Base-by-base conservation (phyloP, 2,888 invertebrate species). In the Sepioteuthis lessoniana region DNA sequence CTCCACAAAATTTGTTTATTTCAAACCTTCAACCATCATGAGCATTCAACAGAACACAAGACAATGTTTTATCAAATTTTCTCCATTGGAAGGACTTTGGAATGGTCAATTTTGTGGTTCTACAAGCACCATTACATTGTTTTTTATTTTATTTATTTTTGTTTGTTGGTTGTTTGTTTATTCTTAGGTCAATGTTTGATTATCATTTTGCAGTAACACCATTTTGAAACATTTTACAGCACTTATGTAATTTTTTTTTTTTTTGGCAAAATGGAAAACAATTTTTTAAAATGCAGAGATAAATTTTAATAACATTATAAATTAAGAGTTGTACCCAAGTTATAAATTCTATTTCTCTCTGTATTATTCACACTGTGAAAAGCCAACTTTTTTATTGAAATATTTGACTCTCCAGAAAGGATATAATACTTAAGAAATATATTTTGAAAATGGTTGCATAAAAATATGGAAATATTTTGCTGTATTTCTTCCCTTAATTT, bases 1-100 rank as follows among this genome's bases (percentile, higher is more conserved):
- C n/a, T n/a, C 76, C 76, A 76, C 76, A 76, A 76, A 76, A 76
- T 76, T 76, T 76, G 76, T 76, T 76, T 76, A 76, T 76, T 76
- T 76, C 76, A 76, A 76, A 76, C 35, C 76, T 76, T 76, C 76
- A 76, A 16, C 76, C n/a, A n/a, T 76, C n/a, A 76, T n/a, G 8
- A 35, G 19, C 76, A 76, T 35, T n/a, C 76, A 76, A n/a, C 13
- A n/a, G 76, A 76, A 76, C n/a, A 76, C 16, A 76, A n/a, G 76
- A 76, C 16, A n/a, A 76, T 76, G n/a, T 76, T 76, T 10, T n/a
- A 76, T 10, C 16, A n/a, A n/a, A 10, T n/a, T 76, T 76, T 76
- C n/a, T n/a, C 13, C 76, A 76, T 76, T n/a, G n/a, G 76, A 76
- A 76, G 76, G 76, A 76, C n/a, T 76, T 76, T 76, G 76, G n/a